These are phyloP conservation scores for Saccostrea cuccullata DNA, from an alignment of 1,140 invertebrate species.

Conservation along the genomic window DNA sequence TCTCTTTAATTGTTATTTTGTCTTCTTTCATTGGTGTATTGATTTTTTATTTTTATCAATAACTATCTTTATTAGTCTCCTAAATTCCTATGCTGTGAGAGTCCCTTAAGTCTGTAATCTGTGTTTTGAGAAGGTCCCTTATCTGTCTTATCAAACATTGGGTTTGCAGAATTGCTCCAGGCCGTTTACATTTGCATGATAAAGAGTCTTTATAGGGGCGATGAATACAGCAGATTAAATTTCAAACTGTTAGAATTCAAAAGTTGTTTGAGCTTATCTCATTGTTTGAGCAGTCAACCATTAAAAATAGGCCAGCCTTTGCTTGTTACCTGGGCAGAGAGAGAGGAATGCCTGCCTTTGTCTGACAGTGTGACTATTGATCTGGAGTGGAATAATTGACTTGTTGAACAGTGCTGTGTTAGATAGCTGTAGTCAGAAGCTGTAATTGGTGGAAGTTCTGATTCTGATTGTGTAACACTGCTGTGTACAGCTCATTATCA, in stretches of 20 bases:
- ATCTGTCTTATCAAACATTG: background rate
- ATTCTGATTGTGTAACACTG: background rate
- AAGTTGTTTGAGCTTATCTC: slow-evolving; percentile 37
- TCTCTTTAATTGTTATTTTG: too few relatives aligned
- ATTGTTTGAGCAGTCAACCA: slow-evolving; percentile 22
- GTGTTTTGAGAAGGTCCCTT: slow-evolving; percentile 46
- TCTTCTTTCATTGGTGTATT: too few relatives aligned
- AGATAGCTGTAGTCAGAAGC: background rate
- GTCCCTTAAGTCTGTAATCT: background rate
- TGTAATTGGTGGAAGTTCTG: background rate
- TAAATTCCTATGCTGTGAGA: background rate
- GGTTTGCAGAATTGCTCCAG: slow-evolving; percentile 47
- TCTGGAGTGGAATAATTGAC: background rate
- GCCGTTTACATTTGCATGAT: slow-evolving; percentile 53
- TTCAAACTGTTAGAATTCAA: slow-evolving; percentile 44
- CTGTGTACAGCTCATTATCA: background rate
- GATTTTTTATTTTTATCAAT: too few relatives aligned
- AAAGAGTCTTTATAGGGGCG: slow-evolving; percentile 44
- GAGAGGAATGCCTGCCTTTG: background rate
- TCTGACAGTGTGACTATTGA: background rate
- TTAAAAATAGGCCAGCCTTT: slow-evolving; percentile 14
- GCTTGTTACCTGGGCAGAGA: background rate
- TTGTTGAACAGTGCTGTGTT: slow-evolving; percentile 24
- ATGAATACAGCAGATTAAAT: slow-evolving; percentile 50
- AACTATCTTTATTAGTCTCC: too few relatives aligned